A percentile compares a stretch with the other conserved stretches of the same genome.
These are phyloP conservation scores for Heliornis fulica DNA, from an alignment of 2,113 vertebrate genomes.

Conservation along the genomic window DNA sequence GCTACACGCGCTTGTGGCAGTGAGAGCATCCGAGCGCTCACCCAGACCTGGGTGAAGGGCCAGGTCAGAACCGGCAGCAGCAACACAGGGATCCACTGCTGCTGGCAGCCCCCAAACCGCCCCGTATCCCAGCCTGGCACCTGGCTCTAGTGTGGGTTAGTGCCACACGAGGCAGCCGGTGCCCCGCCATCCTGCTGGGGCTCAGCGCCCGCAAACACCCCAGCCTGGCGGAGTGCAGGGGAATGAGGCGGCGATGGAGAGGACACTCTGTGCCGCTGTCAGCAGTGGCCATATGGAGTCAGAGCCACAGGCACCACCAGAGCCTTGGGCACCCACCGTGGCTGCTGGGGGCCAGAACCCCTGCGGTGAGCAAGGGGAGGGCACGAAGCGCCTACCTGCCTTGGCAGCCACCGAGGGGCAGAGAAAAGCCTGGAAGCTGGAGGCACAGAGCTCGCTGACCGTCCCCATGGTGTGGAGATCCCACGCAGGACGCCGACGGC, in stretches of 20 bases:
- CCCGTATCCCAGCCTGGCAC: rapidly evolving
- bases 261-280: background rate
- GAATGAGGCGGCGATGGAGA: rapidly evolving
- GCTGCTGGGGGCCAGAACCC: background rate
- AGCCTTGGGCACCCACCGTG: rapidly evolving
- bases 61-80: background rate
- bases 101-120: rapidly evolving
- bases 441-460: constrained; percentile 85
- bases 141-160: rapidly evolving
- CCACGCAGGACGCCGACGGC: background rate
- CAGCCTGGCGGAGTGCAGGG: background rate
- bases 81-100: rapidly evolving
- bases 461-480: constrained; percentile 77
- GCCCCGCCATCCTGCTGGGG: rapidly evolving
- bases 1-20: background rate
- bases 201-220: rapidly evolving
- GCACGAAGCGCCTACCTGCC: constrained; percentile 70
- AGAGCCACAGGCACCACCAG: too few species aligned
- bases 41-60: background rate
- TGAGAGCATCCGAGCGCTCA: rapidly evolving
- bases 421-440: constrained; percentile 87
- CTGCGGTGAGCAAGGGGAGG: background rate
- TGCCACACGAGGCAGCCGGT: rapidly evolving
- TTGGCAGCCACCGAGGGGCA: constrained; percentile 70
- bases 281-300: background rate